A percentile compares a stretch with the other conserved stretches of the same genome.
These are phyloP conservation scores for Hemibagrus wyckioides DNA, from an alignment of 2,113 vertebrate species.

Conservation along the genomic window DNA sequence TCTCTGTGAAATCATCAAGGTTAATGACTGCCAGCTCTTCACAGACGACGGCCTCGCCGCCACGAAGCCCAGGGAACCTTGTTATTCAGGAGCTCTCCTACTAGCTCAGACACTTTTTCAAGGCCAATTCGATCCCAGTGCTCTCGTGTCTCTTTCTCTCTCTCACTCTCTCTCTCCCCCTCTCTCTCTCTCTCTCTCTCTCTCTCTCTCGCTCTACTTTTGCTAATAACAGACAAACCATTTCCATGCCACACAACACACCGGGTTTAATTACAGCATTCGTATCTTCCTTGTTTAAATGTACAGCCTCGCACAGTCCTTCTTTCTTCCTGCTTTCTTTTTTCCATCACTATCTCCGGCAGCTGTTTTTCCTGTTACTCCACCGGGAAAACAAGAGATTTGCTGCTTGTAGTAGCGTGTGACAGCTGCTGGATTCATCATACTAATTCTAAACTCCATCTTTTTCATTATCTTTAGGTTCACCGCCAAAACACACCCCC, in stretches of 20 bases:
- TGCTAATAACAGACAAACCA: not conserved
- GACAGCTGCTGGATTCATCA: not conserved
- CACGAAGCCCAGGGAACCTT: not conserved
- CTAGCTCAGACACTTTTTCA: not conserved
- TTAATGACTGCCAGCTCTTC: constrained; percentile 41
- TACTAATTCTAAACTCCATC: not conserved
- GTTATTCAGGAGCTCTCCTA: constrained; percentile 20
- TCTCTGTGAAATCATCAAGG: constrained; percentile 44
- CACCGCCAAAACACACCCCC: no score
- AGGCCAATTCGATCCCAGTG: not conserved
- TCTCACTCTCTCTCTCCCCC: not conserved
- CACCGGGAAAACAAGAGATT: not conserved
- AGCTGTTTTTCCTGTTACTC: not conserved
- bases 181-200: not conserved
- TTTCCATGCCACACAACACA: not conserved
- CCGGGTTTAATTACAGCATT: not conserved
- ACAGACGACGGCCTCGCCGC: constrained; percentile 20
- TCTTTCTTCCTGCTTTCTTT: not conserved
- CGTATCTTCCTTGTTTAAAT: not conserved
- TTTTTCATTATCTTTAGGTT: not conserved
- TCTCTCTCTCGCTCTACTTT: not conserved
- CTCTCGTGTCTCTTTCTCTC: not conserved
- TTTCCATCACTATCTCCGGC: not conserved
- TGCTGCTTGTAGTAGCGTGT: not conserved
- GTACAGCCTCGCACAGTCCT: not conserved